These are phyloP conservation scores for Syngnathus rostellatus DNA, from an alignment of 2,797 vertebrate genomes.

Conservation along the genomic window DNA sequence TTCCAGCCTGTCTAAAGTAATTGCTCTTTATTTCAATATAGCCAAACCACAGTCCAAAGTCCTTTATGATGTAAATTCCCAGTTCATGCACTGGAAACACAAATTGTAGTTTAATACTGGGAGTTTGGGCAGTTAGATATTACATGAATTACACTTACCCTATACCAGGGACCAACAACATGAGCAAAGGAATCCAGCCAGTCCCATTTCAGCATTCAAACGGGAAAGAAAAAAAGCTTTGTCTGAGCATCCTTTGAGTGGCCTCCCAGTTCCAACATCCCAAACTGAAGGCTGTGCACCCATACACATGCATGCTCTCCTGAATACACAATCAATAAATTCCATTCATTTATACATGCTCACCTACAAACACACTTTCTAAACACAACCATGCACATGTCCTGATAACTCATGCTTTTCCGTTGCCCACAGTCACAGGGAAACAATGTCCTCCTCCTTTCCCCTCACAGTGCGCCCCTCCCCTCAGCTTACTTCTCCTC, in stretches of 20 bases:
- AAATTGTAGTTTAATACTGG: slow-evolving; percentile 44
- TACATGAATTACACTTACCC: slow-evolving; percentile 67
- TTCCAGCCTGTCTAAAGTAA: slow-evolving; percentile 10
- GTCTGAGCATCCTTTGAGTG: slow-evolving; percentile 70
- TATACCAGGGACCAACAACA: slow-evolving; percentile 50
- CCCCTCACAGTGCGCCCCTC: slow-evolving; percentile 57
- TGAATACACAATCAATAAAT: slow-evolving; percentile 39
- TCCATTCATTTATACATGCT: slow-evolving; percentile 56
- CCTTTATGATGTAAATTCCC: slow-evolving; percentile 36
- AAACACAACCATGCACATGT: slow-evolving; percentile 62
- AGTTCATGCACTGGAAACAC: slow-evolving; percentile 34
- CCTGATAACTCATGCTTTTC: slow-evolving; percentile 73
- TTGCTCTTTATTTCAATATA: slow-evolving; percentile 1
- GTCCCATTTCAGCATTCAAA: slow-evolving; percentile 68
- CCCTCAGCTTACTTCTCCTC: slow-evolving; percentile 67
- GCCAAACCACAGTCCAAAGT: slow-evolving; percentile 3
- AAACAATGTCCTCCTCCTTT: slow-evolving; percentile 75
- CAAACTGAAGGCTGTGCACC: slow-evolving; percentile 43
- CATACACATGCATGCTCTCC: slow-evolving; percentile 33
- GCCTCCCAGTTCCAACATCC: slow-evolving; percentile 56
- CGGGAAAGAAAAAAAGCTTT: slow-evolving; percentile 57
- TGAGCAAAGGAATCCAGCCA: slow-evolving; percentile 67
- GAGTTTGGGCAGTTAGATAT: slow-evolving; percentile 63
- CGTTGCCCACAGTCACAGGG: slow-evolving; percentile 74
- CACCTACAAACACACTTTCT: slow-evolving; percentile 62